A percentile compares a stretch with the other conserved stretches of the same genome.
These are phyloP conservation scores for Rhineura floridana DNA, from an alignment of 2,113 vertebrate genomes.

Conservation along the genomic window DNA sequence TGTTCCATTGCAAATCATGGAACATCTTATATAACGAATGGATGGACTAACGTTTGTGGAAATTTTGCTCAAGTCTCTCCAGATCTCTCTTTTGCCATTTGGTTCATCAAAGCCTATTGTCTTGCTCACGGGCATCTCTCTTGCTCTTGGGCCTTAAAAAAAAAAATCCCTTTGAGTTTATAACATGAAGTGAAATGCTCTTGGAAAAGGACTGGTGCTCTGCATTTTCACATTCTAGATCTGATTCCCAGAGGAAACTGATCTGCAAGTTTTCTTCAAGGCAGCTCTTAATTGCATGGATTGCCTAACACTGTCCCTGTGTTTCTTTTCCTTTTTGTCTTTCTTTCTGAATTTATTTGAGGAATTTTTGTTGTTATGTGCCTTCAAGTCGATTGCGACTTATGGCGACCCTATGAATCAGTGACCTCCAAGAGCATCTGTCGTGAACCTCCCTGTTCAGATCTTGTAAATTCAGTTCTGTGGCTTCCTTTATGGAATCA, in stretches of 20 bases:
- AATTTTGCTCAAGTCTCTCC: conserved; percentile 32
- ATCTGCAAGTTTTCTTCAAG: background rate
- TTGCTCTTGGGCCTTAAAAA: background rate
- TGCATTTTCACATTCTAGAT: background rate
- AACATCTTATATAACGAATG: conserved; percentile 35
- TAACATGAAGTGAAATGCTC: conserved; percentile 11
- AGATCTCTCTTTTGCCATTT: conserved; percentile 5
- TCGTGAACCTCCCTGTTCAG: too few species aligned
- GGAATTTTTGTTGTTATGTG: too few species aligned
- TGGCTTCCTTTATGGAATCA: too few species aligned
- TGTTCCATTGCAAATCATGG: conserved; percentile 23
- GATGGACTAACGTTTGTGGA: conserved; percentile 36
- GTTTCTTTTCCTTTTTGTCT: background rate
- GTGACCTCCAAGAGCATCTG: too few species aligned
- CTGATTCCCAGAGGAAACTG: background rate
- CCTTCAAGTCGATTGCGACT: too few species aligned
- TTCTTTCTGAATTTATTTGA: too few species aligned
- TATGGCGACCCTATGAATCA: too few species aligned
- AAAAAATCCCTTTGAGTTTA: background rate
- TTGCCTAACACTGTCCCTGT: background rate
- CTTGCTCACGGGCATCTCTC: background rate
- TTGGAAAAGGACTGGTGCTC: background rate
- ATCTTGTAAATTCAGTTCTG: too few species aligned
- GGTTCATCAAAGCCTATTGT: conserved; percentile 58
- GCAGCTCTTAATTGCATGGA: background rate